Evolutionary conservation across 23 tunicate species (phyloP).

Genomic region (Botrylloides violaceus): DNA sequence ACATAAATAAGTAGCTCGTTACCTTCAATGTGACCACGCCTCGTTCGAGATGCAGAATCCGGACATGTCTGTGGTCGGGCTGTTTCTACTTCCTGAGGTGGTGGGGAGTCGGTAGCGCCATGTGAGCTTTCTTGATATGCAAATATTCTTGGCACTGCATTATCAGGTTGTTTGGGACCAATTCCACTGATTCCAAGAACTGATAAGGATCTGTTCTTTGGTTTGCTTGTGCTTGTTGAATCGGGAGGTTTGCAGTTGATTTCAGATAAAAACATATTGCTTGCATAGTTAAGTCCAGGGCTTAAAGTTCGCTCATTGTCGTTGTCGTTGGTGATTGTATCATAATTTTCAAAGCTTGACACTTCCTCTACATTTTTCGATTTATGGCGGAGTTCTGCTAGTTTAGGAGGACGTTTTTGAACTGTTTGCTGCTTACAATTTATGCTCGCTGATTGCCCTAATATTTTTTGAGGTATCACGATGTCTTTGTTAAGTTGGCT

Average conservation of each 20-base stretch:
- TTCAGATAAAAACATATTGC: slow-evolving; percentile 14
- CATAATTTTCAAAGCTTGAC: not conserved
- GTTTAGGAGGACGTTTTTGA: not conserved
- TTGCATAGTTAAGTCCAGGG: slow-evolving; percentile 5
- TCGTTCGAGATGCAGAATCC: slow-evolving; percentile 43
- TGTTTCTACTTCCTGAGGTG: slow-evolving; percentile 23
- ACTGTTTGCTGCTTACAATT: not conserved
- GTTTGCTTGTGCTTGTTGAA: too few species aligned
- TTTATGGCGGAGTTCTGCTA: not conserved
- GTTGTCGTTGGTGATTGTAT: not conserved
- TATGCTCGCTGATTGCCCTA: not conserved
- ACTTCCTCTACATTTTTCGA: not conserved
- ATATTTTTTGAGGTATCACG: not conserved
- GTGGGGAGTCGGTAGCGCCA: slow-evolving; percentile 2
- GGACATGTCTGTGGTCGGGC: slow-evolving; percentile 85
- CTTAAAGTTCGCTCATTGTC: slow-evolving; percentile 6
- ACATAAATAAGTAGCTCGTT: too few species aligned
- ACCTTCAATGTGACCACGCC: too few species aligned
- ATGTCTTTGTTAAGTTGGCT: not conserved
- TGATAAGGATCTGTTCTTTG: not conserved
- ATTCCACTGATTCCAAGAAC: not conserved
- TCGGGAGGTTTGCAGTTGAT: too few species aligned
- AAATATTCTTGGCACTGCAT: not conserved
- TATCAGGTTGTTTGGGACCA: not conserved
- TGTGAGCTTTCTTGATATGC: not conserved